A percentile compares a stretch with the other conserved stretches of the same genome.
These are phyloP conservation scores for Lineus longissimus DNA, from an alignment of 1,140 invertebrate genomes.

Conservation along the genomic window DNA sequence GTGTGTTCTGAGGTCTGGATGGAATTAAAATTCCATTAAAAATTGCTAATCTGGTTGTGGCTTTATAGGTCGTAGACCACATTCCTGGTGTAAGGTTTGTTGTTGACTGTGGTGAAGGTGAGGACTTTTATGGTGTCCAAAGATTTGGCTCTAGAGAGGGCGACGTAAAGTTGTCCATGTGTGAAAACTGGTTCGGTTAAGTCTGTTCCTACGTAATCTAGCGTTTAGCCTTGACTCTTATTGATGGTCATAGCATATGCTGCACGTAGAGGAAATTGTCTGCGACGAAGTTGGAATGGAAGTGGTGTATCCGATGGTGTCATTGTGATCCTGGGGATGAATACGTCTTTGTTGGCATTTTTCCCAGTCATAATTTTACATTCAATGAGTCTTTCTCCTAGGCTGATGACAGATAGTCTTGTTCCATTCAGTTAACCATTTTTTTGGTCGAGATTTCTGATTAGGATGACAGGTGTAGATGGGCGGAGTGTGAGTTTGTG, in stretches of 20 bases:
- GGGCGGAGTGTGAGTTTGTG: conserved; percentile 51
- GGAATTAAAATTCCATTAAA: too few relatives aligned
- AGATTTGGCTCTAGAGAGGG: too few relatives aligned
- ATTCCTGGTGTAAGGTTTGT: too few relatives aligned
- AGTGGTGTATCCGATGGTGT: conserved; percentile 23
- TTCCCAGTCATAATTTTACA: conserved; percentile 19
- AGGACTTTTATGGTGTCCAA: too few relatives aligned
- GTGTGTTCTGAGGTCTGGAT: too few relatives aligned
- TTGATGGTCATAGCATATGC: too few relatives aligned
- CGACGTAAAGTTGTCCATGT: conserved; percentile 9
- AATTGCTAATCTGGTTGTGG: too few relatives aligned
- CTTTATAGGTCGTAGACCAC: too few relatives aligned
- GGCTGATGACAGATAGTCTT: conserved; percentile 30
- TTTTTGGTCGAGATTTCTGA: conserved; percentile 44
- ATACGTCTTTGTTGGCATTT: conserved; percentile 16
- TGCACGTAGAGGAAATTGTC: conserved; percentile 58
- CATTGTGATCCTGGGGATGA: conserved; percentile 25
- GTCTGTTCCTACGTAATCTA: conserved; percentile 33
- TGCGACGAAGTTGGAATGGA: conserved; percentile 54
- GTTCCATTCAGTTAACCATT: conserved; percentile 48
- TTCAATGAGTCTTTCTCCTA: conserved; percentile 25
- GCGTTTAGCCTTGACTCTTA: conserved; percentile 58
- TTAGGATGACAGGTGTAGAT: conserved; percentile 43
- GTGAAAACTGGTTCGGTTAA: conserved; percentile 23
- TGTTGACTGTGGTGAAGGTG: too few relatives aligned